Evolutionary conservation across 2,113 vertebrate species (phyloP), one percentile per base, ranked within the genome.

Genomic region (Pleuronectes platessa): DNA sequence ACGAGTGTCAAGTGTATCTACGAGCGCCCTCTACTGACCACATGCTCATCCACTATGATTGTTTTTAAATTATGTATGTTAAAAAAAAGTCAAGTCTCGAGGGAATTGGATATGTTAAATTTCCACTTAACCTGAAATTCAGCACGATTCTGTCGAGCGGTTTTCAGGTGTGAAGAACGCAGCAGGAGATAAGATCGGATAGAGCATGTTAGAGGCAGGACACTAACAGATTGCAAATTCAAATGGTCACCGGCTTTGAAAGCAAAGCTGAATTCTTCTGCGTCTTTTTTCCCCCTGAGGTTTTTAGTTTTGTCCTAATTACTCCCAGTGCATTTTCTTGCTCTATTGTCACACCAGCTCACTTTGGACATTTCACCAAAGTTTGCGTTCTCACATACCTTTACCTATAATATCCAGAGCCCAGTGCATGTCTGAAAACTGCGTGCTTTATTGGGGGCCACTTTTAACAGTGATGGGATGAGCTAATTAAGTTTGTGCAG

Each of bases 91-190:
- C 51, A 69, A 35, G 74, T 40, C 54, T 69, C 37, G 6, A 3
- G 61, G 49, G 67, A 78, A 83, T 62, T 61, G 12, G 37, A 77
- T 83, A 3, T 54, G 51, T n/a, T 67, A 23, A 31, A 58, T 70
- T 68, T 76, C 40, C 56, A 13, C 2, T 37, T 67, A 65, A 67
- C 86, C 83, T 86, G 85, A 86, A 81, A 82, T 89, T 90, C 81
- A 83, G 84, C 80, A 71, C 5, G 15, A 51, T 18, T 51, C 47
- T 7, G 18, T 6, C 1, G 6, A 51, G 47, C 47, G 20, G 18
- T 51, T 51, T 51, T 51, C 6, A 51, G 17, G 45, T 61, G 61
- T 61, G 54, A 11, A 42, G 40, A 13, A 3, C 40, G 40, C 40
- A 42, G 40, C 12, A 12, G 40, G 40, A 42, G 40, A 40, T 40